phyloP scores from a whole-genome alignment of 2,888 invertebrate species.

The Blastobasis lacticolella region DNA sequence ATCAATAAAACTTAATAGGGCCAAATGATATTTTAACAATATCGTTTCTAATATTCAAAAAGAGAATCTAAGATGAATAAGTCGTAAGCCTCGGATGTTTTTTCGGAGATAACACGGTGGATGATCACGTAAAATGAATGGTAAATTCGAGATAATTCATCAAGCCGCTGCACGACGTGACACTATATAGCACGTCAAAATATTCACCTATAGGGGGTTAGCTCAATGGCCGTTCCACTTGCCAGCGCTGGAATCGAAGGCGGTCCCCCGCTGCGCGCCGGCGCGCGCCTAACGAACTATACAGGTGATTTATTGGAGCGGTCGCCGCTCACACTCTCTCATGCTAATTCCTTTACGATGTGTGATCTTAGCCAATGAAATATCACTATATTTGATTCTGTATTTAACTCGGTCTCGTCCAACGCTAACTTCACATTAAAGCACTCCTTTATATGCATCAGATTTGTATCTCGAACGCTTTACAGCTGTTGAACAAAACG shows the following conservation, averaged over 20 bases:
- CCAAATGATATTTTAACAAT: no score
- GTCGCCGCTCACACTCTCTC: slow-evolving; percentile 39
- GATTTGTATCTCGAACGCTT: slow-evolving; percentile 13
- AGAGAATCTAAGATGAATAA: no score
- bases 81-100: no score
- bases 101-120: no score
- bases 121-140: slow-evolving; percentile 3
- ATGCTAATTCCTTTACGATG: slow-evolving; percentile 64
- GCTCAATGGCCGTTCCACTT: slow-evolving; percentile 56
- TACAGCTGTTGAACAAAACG: not conserved
- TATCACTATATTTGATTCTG: slow-evolving; percentile 34
- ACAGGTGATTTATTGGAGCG: slow-evolving; percentile 56
- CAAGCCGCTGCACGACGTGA: slow-evolving; percentile 41
- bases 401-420: slow-evolving; percentile 12
- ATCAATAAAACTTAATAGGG: no score
- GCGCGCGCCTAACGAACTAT: slow-evolving; percentile 67
- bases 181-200: slow-evolving; percentile 62
- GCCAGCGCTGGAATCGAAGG: slow-evolving; percentile 58
- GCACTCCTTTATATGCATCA: slow-evolving; percentile 1
- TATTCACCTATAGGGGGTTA: slow-evolving; percentile 62
- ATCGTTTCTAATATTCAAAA: no score
- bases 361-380: slow-evolving; percentile 54
- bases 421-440: not conserved
- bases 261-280: slow-evolving; percentile 57
- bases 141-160: slow-evolving; percentile 37